Evolutionary conservation across 2,888 invertebrate genomes (phyloP).

Genomic region (Andrena dorsata): DNA sequence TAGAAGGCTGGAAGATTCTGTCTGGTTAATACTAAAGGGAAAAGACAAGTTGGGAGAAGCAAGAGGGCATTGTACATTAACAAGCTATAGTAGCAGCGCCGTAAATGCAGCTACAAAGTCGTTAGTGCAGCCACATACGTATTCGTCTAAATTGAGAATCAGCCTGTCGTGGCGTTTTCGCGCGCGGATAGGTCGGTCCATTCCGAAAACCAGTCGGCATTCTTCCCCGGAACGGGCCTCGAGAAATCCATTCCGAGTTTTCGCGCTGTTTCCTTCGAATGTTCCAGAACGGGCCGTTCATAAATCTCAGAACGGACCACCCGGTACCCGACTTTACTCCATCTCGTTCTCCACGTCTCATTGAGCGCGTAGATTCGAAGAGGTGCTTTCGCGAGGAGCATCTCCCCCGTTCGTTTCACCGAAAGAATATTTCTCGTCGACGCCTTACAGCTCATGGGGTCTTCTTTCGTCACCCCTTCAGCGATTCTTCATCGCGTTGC

Average conservation of each 20-base stretch:
- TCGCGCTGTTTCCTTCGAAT: constrained; percentile 72
- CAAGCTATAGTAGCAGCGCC: background rate
- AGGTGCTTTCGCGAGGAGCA: constrained; percentile 54
- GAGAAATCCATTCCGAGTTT: constrained; percentile 64
- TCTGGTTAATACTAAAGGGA: background rate
- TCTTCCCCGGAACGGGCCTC: constrained; percentile 57
- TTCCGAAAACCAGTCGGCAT: constrained; percentile 62
- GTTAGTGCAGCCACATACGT: constrained; percentile 6
- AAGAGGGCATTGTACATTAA: background rate
- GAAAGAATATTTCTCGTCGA: constrained; percentile 53
- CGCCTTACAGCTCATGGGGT: constrained; percentile 13
- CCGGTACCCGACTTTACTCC: constrained; percentile 69
- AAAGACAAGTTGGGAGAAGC: background rate
- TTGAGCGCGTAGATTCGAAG: constrained; percentile 72
- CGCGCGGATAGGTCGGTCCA: constrained; percentile 20
- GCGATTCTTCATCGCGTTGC: constrained; percentile 3
- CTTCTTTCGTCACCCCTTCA: constrained; percentile 43
- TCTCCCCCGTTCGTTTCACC: constrained; percentile 54
- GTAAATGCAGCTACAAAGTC: background rate
- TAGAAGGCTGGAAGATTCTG: background rate
- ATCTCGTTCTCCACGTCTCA: constrained; percentile 72
- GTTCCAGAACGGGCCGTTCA: constrained; percentile 71
- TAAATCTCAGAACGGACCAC: constrained; percentile 78
- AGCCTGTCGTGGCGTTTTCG: constrained; percentile 26
- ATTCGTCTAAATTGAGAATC: constrained; percentile 45